Evolutionary conservation across 2,113 vertebrate genomes (phyloP).

Genomic region (Platysteira castanea): DNA sequence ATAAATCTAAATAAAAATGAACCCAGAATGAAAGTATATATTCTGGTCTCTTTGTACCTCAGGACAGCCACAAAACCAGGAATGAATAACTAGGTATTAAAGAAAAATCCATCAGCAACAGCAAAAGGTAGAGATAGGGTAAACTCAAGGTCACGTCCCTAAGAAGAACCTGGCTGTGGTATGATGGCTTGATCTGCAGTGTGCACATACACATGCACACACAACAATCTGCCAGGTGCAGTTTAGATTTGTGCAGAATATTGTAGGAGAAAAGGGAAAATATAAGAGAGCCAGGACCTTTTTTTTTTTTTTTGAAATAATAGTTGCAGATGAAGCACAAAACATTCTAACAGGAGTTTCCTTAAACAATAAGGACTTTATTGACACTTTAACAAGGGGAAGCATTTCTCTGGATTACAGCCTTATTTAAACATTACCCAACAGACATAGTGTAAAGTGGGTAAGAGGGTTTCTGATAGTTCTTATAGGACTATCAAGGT

Average conservation of each 20-base stretch:
- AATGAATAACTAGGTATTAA: neutral
- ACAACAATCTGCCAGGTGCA: neutral
- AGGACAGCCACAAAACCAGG: neutral
- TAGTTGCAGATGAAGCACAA: neutral
- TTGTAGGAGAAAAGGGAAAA: neutral
- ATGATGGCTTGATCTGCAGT: neutral
- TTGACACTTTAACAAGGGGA: constrained; percentile 63
- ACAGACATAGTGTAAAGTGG: constrained; percentile 49
- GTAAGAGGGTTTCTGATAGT: constrained; percentile 51
- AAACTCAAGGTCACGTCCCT: neutral
- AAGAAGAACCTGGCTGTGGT: neutral
- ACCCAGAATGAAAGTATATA: neutral
- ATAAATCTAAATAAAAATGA: neutral
- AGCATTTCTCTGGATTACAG: constrained; percentile 53
- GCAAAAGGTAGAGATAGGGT: neutral
- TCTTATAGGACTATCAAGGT: constrained; percentile 56
- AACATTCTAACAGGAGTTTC: constrained; percentile 7
- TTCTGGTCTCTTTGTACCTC: neutral
- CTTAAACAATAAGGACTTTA: constrained; percentile 67
- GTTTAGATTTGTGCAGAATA: neutral
- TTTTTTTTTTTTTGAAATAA: neutral
- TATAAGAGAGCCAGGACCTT: neutral
- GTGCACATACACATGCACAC: neutral
- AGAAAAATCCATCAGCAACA: neutral
- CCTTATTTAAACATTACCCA: constrained; percentile 62